Percentiles rank a stretch among this genome's conserved stretches.
Conservation (phyloP, 2,888 invertebrate genomes). For the Oithona nana region DNA sequence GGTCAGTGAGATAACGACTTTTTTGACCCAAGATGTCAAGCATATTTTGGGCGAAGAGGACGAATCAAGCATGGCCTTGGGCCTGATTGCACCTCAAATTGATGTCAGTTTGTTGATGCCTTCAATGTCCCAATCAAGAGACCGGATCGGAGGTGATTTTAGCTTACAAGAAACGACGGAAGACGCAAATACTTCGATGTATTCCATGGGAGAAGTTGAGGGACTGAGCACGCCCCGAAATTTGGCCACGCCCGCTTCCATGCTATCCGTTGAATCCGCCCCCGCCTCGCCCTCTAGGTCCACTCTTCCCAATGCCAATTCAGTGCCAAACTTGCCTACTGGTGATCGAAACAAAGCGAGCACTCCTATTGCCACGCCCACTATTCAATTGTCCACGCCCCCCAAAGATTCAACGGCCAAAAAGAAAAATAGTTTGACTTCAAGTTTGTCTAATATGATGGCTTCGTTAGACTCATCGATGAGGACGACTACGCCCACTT, state of each 20-base stretch:
- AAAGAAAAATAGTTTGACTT: constrained; percentile 47
- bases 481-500: constrained; percentile 30
- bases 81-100: constrained; percentile 57
- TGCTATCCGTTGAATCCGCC: not conserved
- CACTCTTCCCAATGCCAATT: not conserved
- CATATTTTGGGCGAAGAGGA: constrained; percentile 16
- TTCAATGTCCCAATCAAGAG: constrained; percentile 59
- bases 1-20: constrained; percentile 54
- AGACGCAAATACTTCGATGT: too few species aligned
- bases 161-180: too few species aligned
- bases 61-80: constrained; percentile 27
- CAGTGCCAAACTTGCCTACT: not conserved
- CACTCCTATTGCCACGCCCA: not conserved
- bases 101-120: constrained; percentile 76
- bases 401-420: not conserved
- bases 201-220: too few species aligned
- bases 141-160: constrained; percentile 42
- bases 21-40: constrained; percentile 50
- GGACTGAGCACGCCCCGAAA: not conserved
- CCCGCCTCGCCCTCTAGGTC: not conserved
- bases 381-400: not conserved
- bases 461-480: constrained; percentile 64
- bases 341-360: not conserved
- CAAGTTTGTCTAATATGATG: constrained; percentile 57
- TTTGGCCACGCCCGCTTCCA: not conserved